Evolutionary conservation across 2,797 vertebrate species (phyloP).

Genomic region (Atherinosoma microstoma): DNA sequence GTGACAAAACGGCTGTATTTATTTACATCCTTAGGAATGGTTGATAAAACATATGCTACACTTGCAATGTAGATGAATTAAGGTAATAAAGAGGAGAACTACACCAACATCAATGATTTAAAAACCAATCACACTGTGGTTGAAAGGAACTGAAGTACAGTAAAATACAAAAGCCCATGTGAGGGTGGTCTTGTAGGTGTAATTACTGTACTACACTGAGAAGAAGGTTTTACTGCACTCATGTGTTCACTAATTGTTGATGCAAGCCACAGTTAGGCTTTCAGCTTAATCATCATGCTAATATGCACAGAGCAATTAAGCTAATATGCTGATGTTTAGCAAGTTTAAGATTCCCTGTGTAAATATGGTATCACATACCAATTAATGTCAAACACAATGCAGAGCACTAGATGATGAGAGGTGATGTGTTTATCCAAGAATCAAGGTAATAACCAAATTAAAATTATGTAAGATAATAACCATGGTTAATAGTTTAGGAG

Average conservation of each 20-base stretch:
- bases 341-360: background rate
- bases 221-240: background rate
- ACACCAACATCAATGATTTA: no score
- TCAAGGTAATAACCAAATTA: background rate
- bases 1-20: no score
- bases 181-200: no score
- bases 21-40: no score
- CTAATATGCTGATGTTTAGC: conserved; percentile 1
- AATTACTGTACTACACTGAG: no score
- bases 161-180: no score
- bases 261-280: background rate
- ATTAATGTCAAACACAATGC: background rate
- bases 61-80: no score
- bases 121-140: no score
- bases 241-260: background rate
- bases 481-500: background rate
- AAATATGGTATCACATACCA: background rate
- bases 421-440: background rate
- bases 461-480: background rate
- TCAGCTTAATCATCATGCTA: background rate
- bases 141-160: no score
- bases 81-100: no score
- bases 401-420: background rate
- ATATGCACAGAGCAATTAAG: background rate
- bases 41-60: no score